These are phyloP conservation scores for Caenorhabditis becei DNA, from an alignment of 2,888 invertebrate genomes.

Conservation along the genomic window DNA sequence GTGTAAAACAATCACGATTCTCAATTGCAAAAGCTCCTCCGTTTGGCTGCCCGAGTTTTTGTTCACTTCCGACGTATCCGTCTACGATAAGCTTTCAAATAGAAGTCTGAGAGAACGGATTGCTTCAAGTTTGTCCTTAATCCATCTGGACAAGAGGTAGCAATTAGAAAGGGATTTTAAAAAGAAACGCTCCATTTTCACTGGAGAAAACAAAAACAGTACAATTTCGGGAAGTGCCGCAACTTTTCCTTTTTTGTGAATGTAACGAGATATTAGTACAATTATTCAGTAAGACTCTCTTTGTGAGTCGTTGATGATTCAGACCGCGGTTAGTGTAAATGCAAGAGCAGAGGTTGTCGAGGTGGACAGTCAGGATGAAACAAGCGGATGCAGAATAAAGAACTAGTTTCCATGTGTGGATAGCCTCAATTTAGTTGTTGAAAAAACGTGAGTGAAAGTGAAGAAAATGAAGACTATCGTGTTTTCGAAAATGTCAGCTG, in stretches of 20 bases:
- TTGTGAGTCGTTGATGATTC: constrained; percentile 22
- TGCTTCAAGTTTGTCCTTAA: not conserved
- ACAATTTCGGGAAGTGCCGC: not conserved
- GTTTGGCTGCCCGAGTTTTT: not conserved
- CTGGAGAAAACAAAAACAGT: not conserved
- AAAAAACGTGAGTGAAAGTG: constrained; percentile 12
- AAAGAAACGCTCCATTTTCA: not conserved
- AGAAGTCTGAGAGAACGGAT: constrained; percentile 17
- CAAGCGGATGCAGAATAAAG: constrained; percentile 41
- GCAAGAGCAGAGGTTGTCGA: not conserved
- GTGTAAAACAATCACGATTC: constrained; percentile 32
- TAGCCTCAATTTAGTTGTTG: constrained; percentile 40
- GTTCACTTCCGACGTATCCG: not conserved
- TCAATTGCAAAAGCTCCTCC: not conserved
- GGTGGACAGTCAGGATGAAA: constrained; percentile 38
- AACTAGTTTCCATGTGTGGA: constrained; percentile 54
- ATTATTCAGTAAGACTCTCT: constrained; percentile 18
- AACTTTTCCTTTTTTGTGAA: not conserved
- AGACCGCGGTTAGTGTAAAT: constrained; percentile 6
- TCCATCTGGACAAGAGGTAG: constrained; percentile 9
- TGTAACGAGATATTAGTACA: constrained; percentile 36
- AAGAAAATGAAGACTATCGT: constrained; percentile 11
- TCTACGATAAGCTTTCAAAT: not conserved
- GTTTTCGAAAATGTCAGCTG: not conserved
- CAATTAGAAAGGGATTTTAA: constrained; percentile 26